These are phyloP conservation scores for Eriocheir sinensis DNA, from an alignment of 1,140 invertebrate genomes.

Conservation along the genomic window DNA sequence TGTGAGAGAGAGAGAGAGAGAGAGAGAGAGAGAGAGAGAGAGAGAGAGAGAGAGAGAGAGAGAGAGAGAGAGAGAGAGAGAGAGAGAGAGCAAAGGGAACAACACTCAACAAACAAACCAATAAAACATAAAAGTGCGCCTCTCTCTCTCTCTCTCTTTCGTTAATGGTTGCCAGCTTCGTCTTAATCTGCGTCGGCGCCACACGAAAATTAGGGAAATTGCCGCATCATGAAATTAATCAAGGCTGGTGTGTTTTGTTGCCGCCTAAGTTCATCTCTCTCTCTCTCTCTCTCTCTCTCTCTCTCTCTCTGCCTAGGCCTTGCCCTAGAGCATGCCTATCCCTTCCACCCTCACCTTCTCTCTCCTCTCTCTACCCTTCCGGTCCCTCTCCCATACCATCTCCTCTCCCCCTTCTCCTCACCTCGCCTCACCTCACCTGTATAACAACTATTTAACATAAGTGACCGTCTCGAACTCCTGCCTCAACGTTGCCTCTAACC, in stretches of 20 bases:
- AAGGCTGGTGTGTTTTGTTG: not conserved
- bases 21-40: too few relatives aligned
- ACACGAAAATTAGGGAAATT: not conserved
- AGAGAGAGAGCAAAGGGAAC: too few relatives aligned
- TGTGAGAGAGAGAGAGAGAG: not conserved
- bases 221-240: not conserved
- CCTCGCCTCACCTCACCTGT: not conserved
- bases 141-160: not conserved
- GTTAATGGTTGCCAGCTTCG: not conserved
- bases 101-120: too few relatives aligned
- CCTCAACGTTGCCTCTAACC: not conserved
- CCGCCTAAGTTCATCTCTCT: not conserved
- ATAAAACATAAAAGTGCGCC: not conserved
- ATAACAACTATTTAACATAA: not conserved
- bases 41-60: too few relatives aligned
- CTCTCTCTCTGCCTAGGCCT: not conserved
- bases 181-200: not conserved
- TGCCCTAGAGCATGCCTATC: not conserved
- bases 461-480: not conserved
- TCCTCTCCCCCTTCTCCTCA: not conserved
- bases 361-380: not conserved
- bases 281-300: constrained; percentile 12
- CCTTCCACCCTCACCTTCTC: not conserved
- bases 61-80: too few relatives aligned
- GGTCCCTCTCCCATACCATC: too few relatives aligned